A percentile compares a stretch with the other conserved stretches of the same genome.
Conservation (phyloP, 2,888 invertebrate genomes). For the Andrena bucephala region DNA sequence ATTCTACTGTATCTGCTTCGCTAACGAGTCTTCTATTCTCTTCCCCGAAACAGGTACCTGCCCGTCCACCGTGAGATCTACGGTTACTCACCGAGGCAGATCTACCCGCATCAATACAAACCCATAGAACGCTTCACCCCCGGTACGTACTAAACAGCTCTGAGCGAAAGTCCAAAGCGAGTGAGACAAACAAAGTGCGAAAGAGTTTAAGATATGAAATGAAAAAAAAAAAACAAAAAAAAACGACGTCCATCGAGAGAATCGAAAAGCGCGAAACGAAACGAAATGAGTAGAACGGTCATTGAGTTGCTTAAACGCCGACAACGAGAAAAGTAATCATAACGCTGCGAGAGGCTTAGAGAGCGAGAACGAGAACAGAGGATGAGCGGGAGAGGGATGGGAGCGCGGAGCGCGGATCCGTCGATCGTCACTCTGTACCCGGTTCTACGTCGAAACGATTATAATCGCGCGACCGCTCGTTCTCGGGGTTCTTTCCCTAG, state of each 20-base stretch:
- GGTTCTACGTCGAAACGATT: slow-evolving; percentile 45
- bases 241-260: slow-evolving; percentile 53
- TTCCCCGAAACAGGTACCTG: slow-evolving; percentile 87
- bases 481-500: slow-evolving; percentile 63
- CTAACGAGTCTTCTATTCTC: background rate
- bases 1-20: background rate
- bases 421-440: slow-evolving; percentile 39
- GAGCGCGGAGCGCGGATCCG: slow-evolving; percentile 43
- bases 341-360: background rate
- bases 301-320: slow-evolving; percentile 50
- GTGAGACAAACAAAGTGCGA: slow-evolving; percentile 59
- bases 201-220: slow-evolving; percentile 44
- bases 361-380: slow-evolving; percentile 43
- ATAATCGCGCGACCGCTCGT: slow-evolving; percentile 61
- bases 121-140: slow-evolving; percentile 92
- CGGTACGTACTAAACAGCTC: slow-evolving; percentile 89
- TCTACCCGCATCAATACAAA: slow-evolving; percentile 94
- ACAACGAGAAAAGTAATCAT: slow-evolving; percentile 48
- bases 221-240: slow-evolving; percentile 50
- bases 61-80: slow-evolving; percentile 96
- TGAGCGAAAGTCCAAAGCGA: slow-evolving; percentile 69
- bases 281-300: slow-evolving; percentile 53
- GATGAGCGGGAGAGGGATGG: slow-evolving; percentile 49
- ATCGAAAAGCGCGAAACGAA: slow-evolving; percentile 72
- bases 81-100: slow-evolving; percentile 94